Conservation (phyloP, 2,888 invertebrate genomes). For the Timema cristinae region DNA sequence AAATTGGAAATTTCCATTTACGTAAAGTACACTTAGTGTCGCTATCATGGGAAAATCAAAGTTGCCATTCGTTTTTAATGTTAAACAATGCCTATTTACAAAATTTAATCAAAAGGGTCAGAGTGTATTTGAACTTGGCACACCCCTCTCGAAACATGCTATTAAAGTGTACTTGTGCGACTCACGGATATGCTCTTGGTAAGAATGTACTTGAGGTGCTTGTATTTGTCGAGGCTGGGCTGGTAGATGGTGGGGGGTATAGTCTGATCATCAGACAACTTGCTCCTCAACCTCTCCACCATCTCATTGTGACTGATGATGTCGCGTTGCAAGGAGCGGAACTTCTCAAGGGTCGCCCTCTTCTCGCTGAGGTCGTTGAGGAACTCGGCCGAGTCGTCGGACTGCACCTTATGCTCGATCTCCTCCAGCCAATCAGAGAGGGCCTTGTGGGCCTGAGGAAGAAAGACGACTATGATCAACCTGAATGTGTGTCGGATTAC, state of each 20-base stretch:
- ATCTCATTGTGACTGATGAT: slow-evolving; percentile 74
- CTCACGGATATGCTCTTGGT: slow-evolving; percentile 61
- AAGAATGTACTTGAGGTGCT: slow-evolving; percentile 59
- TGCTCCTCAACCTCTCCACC: slow-evolving; percentile 69
- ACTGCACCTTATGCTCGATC: slow-evolving; percentile 75
- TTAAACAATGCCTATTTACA: too few species aligned
- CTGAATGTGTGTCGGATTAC: too few species aligned
- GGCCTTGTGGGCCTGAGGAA: slow-evolving; percentile 58
- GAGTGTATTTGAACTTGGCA: too few species aligned
- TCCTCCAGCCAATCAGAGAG: slow-evolving; percentile 86
- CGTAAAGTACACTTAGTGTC: too few species aligned
- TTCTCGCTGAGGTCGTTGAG: slow-evolving; percentile 88
- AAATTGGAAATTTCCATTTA: too few species aligned
- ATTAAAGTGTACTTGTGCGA: slow-evolving; percentile 28
- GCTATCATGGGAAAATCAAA: too few species aligned
- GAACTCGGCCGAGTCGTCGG: slow-evolving; percentile 53
- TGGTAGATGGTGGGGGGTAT: slow-evolving; percentile 59
- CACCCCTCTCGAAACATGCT: too few species aligned
- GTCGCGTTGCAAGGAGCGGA: slow-evolving; percentile 76
- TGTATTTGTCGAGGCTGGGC: slow-evolving; percentile 57
- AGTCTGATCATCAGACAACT: slow-evolving; percentile 65
- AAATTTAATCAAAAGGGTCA: too few species aligned
- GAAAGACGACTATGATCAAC: too few species aligned
- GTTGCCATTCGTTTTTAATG: too few species aligned
- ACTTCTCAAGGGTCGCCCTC: slow-evolving; percentile 82